phyloP scores from a whole-genome alignment of 2,888 invertebrate species.

The Lithophane semibrunnea region DNA sequence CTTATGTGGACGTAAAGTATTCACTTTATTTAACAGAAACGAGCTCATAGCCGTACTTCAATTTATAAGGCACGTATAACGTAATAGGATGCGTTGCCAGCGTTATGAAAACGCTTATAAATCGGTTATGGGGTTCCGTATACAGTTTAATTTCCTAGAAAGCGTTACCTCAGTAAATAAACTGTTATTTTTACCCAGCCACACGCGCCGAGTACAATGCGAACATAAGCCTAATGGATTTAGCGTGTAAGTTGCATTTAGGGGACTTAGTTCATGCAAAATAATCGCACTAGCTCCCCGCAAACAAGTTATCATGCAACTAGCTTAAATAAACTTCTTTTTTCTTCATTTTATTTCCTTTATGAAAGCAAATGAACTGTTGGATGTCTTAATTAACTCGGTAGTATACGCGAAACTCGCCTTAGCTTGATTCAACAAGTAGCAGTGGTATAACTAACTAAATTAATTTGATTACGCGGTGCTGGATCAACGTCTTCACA shows the following conservation, averaged over 20 bases:
- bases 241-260: conserved; percentile 83
- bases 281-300: conserved; percentile 68
- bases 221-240: conserved; percentile 83
- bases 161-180: conserved; percentile 67
- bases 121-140: conserved; percentile 53
- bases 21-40: conserved; percentile 37
- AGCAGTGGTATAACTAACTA: conserved; percentile 52
- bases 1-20: conserved; percentile 34
- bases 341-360: conserved; percentile 54
- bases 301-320: conserved; percentile 66
- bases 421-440: conserved; percentile 68
- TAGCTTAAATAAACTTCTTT: conserved; percentile 56
- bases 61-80: conserved; percentile 45
- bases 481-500: conserved; percentile 38
- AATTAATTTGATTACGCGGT: conserved; percentile 60
- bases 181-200: conserved; percentile 68
- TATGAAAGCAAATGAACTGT: conserved; percentile 65
- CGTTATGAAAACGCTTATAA: conserved; percentile 64
- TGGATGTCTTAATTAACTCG: conserved; percentile 64
- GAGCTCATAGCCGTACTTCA: conserved; percentile 27
- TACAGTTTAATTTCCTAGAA: conserved; percentile 69
- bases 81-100: conserved; percentile 52
- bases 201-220: conserved; percentile 60
- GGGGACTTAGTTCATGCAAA: conserved; percentile 75
- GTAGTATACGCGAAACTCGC: conserved; percentile 60